Evolutionary conservation across 2,888 invertebrate genomes (phyloP).

Genomic region (Myopa testacea): DNA sequence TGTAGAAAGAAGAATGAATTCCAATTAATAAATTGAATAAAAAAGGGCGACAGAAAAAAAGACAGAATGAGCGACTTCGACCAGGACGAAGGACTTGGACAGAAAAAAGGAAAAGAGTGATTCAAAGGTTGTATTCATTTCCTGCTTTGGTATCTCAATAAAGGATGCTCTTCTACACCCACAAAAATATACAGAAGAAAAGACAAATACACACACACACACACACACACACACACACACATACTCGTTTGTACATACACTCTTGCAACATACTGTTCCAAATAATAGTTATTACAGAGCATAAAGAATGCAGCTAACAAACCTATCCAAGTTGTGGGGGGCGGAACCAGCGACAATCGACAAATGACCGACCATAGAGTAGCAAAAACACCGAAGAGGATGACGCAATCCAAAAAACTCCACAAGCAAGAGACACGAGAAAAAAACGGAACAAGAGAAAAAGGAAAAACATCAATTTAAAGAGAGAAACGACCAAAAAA

Average conservation of each 20-base stretch:
- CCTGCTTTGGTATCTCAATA: slow-evolving; percentile 33
- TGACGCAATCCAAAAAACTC: slow-evolving; percentile 44
- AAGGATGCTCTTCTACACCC: slow-evolving; percentile 20
- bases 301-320: slow-evolving; percentile 42
- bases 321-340: neutral
- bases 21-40: slow-evolving; percentile 41
- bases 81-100: neutral
- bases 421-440: neutral
- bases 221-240: neutral
- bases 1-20: slow-evolving; percentile 32
- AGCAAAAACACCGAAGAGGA: slow-evolving; percentile 49
- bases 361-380: slow-evolving; percentile 58
- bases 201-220: neutral
- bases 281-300: slow-evolving; percentile 22
- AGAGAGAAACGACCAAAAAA: slow-evolving; percentile 1
- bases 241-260: neutral
- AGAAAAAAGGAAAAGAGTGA: slow-evolving; percentile 30
- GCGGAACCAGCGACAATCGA: slow-evolving; percentile 51
- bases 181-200: slow-evolving; percentile 24
- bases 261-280: neutral
- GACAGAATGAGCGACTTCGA: slow-evolving; percentile 6
- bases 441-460: slow-evolving; percentile 1
- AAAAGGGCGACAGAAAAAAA: slow-evolving; percentile 6
- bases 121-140: slow-evolving; percentile 26
- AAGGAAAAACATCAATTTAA: slow-evolving; percentile 18